Evolutionary conservation across 1,140 invertebrate species (phyloP).

Genomic region (Drosophila lini): DNA sequence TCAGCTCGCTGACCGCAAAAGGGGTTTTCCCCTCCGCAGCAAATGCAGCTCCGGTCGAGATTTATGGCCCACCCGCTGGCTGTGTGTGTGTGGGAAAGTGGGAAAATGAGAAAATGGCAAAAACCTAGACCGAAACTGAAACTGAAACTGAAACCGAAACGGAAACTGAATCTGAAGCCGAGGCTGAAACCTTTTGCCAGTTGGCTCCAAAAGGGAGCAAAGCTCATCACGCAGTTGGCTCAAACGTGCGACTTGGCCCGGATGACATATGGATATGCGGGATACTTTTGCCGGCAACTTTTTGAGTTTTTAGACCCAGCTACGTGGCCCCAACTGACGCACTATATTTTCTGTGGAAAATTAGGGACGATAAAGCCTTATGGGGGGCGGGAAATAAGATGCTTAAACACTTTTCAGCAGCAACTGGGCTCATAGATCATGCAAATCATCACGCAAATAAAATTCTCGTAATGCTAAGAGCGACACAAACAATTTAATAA

Average conservation of each 20-base stretch:
- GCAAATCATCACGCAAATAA: constrained; percentile 76
- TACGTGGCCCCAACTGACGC: constrained; percentile 41
- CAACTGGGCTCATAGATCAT: constrained; percentile 54
- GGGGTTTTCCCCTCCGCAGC: constrained; percentile 12
- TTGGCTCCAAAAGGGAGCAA: constrained; percentile 6
- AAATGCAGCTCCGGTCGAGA: constrained; percentile 41
- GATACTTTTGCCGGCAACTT: constrained; percentile 36
- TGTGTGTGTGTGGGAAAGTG: constrained; percentile 4
- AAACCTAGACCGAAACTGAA: constrained; percentile 17
- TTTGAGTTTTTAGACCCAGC: constrained; percentile 1
- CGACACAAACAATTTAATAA: constrained; percentile 82
- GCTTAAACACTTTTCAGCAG: constrained; percentile 26
- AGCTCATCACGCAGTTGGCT: constrained; percentile 59
- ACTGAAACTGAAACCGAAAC: constrained; percentile 7
- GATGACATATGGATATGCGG: constrained; percentile 73
- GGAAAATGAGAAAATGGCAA: constrained; percentile 8
- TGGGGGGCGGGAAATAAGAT: constrained; percentile 9
- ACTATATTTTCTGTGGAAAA: constrained; percentile 29
- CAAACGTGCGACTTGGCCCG: constrained; percentile 59
- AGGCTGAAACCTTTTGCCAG: constrained; percentile 42
- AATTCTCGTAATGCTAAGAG: constrained; percentile 60
- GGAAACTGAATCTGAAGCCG: constrained; percentile 28
- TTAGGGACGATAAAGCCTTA: constrained; percentile 36
- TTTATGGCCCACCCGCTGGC: constrained; percentile 47
- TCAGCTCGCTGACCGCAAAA: constrained; percentile 58